Evolutionary conservation across 2,797 vertebrate species (phyloP), one percentile per base, ranked within the genome.

Genomic region (Ctenopoma kingsleyae): DNA sequence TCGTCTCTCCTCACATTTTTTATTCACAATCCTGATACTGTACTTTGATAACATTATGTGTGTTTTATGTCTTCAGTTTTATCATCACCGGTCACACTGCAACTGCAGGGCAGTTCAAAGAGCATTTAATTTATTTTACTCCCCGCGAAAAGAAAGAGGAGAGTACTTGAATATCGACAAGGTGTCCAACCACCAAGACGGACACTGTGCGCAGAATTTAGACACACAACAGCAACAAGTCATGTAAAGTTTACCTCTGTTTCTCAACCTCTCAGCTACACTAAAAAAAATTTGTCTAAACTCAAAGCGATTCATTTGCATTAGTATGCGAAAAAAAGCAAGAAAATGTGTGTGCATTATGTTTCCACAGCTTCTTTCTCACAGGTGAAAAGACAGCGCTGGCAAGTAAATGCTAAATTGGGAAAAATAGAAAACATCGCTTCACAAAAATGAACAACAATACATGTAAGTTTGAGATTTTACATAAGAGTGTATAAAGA

Each of bases 71-170:
- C 66, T 89, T 78, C 81, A 84, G 56, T 85, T 84, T 80, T 84
- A 82, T 88, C 89, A 83, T 71, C 88, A 90, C 80, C 87, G 76
- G 88, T 92, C 91, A 91, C 90, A 90, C 89, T 93, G 92, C 91
- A 91, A 95, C 95, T 95, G 95, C 95, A 91, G 95, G 95, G 92
- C 94, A 94, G 95, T 95, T 95, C 90, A 91, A 82, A 79, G 91
- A 93, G 89, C 91, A 91, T 92, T 87, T 95, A 95, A 95, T 95
- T 95, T 95, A 95, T 95, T 94, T 89, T 86, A 90, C 88, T 91
- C 90, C 92, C 91, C 73, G 40, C 71, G 72, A 86, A 80, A 89
- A 83, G n/a, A 91, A 73, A 89, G 75, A 91, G 88, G 84, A 92
- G 93, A 92, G 92, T 93, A 94, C 92, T 92, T 92, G 91, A 94